Percentiles rank a stretch among this genome's conserved stretches.
These are phyloP conservation scores for Paramuricea clavata DNA, from an alignment of 92 coral and sea anemone species.

Conservation along the genomic window DNA sequence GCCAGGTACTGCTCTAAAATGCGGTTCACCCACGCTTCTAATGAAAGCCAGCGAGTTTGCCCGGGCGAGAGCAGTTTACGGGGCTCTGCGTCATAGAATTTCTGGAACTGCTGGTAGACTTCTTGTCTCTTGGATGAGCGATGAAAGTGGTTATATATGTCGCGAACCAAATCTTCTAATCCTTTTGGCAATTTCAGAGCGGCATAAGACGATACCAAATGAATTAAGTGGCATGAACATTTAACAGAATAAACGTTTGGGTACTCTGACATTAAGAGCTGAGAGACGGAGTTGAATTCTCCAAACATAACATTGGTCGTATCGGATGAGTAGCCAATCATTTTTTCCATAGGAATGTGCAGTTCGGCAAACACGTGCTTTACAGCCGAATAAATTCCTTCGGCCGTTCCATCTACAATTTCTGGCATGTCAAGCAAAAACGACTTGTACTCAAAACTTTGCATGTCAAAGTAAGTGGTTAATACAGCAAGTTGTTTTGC, in stretches of 20 bases:
- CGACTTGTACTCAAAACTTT: not conserved
- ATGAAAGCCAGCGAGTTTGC: slow-evolving; percentile 43
- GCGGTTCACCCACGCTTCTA: slow-evolving; percentile 66
- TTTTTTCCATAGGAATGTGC: slow-evolving; percentile 11
- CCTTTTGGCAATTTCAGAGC: slow-evolving; percentile 22
- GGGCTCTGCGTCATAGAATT: too few relatives aligned
- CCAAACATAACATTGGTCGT: slow-evolving; percentile 22
- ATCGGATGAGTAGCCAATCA: not conserved
- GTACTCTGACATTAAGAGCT: slow-evolving; percentile 27
- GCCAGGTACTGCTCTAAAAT: slow-evolving; percentile 70
- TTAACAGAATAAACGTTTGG: slow-evolving; percentile 18
- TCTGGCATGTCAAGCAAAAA: not conserved
- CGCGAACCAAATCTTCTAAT: slow-evolving; percentile 6
- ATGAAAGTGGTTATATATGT: too few relatives aligned
- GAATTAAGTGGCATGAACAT: not conserved
- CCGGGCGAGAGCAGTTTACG: slow-evolving; percentile 50
- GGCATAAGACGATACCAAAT: slow-evolving; percentile 8
- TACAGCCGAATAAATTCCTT: slow-evolving; percentile 12
- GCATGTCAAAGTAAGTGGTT: not conserved
- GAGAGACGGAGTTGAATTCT: slow-evolving; percentile 17
- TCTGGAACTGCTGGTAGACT: too few relatives aligned
- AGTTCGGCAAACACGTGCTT: slow-evolving; percentile 12
- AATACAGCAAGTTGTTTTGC: not conserved
- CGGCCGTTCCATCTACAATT: slow-evolving; percentile 5
- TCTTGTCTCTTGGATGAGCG: too few relatives aligned